phyloP scores from a whole-genome alignment of 1,140 invertebrate species.

The Daktulosphaira vitifoliae region DNA sequence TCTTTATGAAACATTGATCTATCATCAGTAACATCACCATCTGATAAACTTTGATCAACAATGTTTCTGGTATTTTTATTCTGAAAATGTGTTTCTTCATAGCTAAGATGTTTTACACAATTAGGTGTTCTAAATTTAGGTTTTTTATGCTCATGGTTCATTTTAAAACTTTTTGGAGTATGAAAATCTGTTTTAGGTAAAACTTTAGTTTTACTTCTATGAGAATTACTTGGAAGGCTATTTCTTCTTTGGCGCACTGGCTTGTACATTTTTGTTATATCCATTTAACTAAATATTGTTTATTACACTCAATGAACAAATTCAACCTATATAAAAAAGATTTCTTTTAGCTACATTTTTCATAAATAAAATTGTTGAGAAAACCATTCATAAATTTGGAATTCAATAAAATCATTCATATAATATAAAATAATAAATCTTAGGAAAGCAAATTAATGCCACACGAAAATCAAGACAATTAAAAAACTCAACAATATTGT shows the following conservation, averaged over 20 bases:
- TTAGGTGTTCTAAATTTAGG: background rate
- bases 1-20: slow-evolving; percentile 2
- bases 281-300: background rate
- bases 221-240: slow-evolving; percentile 10
- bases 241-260: slow-evolving; percentile 23
- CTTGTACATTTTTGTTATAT: slow-evolving; percentile 20
- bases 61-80: background rate
- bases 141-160: slow-evolving; percentile 1
- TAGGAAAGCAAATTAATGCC: no score
- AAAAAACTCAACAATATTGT: no score
- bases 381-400: no score
- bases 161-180: background rate
- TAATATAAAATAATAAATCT: no score
- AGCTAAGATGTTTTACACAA: slow-evolving; percentile 12
- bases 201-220: slow-evolving; percentile 22
- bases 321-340: slow-evolving; percentile 14
- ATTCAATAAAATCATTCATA: no score
- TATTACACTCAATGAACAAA: slow-evolving; percentile 15
- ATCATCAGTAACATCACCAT: slow-evolving; percentile 7
- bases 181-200: background rate
- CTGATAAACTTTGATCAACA: slow-evolving; percentile 7
- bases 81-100: background rate
- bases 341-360: background rate
- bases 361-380: no score
- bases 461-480: no score